Base-by-base conservation (phyloP, 1,140 invertebrate genomes). In the Ips nitidus region DNA sequence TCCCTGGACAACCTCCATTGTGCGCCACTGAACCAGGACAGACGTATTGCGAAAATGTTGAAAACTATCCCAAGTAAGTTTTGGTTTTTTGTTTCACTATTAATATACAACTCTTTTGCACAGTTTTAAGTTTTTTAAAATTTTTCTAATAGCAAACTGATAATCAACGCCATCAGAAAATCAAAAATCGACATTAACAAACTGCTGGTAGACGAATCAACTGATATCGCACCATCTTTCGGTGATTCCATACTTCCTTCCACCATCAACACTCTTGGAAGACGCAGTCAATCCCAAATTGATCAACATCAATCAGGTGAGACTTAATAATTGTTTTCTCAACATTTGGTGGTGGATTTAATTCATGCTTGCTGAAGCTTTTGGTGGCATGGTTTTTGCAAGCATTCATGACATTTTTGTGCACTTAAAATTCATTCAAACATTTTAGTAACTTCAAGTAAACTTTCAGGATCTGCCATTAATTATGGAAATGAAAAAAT, bases 41-140 rank as follows among this genome's bases (percentile, higher is more conserved):
- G 38, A 66, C 64, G 41, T 66, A 41, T 57, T 66, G 64, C 42
- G 64, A 66, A 38, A 42, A 66, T 3, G 55, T 66, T 8, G 37
- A 41, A n/a, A n/a, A 57, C 42, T 66, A 66, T 57, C 64, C 64
- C 41, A 43, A 41, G 64, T 66, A 66, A 66, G 64, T 66, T 39
- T 8, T 2, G 4, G 37, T 55, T 2, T 50, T 41, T 60, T 60
- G 41, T 36, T 60, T 40, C 36, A 50, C 22, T 22, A 50, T 50
- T 50, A 3, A 50, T 50, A 22, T 22, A 3, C 22, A 3, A 50
- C 3, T 50, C 7, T 50, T 50, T 50, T 22, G 22, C 22, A 22
- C 22, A 3, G 22, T 50, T 50, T 22, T 8, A 1, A 3, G 22
- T 50, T 50, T 22, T 8, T 53, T 55, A 4, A n/a, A 2, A 2